A percentile compares a stretch with the other conserved stretches of the same genome.
These are phyloP conservation scores for Cygnus olor DNA, from an alignment of 2,797 vertebrate genomes.

Conservation along the genomic window DNA sequence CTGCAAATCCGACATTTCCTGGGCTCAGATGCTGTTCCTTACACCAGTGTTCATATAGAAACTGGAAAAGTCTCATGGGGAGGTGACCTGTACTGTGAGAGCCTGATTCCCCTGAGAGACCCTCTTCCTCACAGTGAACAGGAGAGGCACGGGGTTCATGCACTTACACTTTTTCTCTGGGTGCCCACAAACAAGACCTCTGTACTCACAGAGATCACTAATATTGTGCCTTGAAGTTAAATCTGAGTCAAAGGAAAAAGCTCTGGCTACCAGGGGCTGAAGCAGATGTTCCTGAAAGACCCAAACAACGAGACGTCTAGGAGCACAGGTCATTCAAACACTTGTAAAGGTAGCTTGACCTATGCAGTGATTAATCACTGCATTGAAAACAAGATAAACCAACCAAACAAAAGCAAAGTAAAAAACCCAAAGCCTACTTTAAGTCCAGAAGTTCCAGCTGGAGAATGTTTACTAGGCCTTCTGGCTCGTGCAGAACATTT, in stretches of 20 bases:
- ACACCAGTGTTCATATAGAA: background rate
- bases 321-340: background rate
- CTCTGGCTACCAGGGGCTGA: background rate
- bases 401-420: background rate
- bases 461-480: background rate
- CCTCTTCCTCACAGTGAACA: accelerated
- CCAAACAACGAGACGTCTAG: background rate
- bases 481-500: background rate
- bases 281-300: background rate
- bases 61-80: no score
- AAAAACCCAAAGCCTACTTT: background rate
- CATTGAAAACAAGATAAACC: background rate
- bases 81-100: accelerated
- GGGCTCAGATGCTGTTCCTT: background rate
- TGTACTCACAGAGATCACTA: background rate
- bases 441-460: background rate
- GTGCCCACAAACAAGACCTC: background rate
- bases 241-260: background rate
- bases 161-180: background rate
- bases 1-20: background rate
- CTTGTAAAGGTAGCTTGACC: background rate
- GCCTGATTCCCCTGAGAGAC: background rate
- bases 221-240: background rate
- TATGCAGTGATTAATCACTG: background rate
- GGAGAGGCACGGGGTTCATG: background rate